A percentile compares a stretch with the other conserved stretches of the same genome.
phyloP scores from a whole-genome alignment of 53 echinoderm and acorn worm species.

The Astropecten irregularis region DNA sequence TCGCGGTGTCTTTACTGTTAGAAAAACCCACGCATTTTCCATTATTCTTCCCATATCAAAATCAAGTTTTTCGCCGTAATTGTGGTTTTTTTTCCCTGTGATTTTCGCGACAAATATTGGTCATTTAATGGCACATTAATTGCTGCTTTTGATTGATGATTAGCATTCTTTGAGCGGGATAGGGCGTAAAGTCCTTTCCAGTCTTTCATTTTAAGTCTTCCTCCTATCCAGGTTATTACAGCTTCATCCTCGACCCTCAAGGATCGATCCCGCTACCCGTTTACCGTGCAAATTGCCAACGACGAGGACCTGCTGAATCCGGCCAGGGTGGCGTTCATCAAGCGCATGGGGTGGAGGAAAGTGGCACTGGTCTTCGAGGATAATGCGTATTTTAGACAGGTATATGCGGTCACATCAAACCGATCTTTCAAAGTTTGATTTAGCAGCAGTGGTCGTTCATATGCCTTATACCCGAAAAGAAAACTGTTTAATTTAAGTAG shows the following conservation, averaged over 20 bases:
- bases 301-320: slow-evolving; percentile 52
- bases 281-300: slow-evolving; percentile 35
- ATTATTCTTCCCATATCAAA: too few relatives aligned
- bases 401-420: not conserved
- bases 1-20: too few relatives aligned
- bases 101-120: too few relatives aligned
- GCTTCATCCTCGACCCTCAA: slow-evolving; percentile 53
- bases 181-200: too few relatives aligned
- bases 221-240: slow-evolving; percentile 20
- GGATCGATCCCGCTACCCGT: slow-evolving; percentile 55
- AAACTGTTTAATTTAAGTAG: too few relatives aligned
- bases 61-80: too few relatives aligned
- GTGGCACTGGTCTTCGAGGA: slow-evolving; percentile 65
- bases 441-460: not conserved
- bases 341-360: slow-evolving; percentile 56
- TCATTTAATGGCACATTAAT: too few relatives aligned
- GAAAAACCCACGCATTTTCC: too few relatives aligned
- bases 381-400: slow-evolving; percentile 52
- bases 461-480: not conserved
- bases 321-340: slow-evolving; percentile 52
- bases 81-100: too few relatives aligned
- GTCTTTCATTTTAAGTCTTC: too few relatives aligned
- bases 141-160: too few relatives aligned
- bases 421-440: not conserved
- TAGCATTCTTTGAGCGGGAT: too few relatives aligned